phyloP scores from a whole-genome alignment of 2,113 vertebrate genomes.

The Tetrao urogallus region DNA sequence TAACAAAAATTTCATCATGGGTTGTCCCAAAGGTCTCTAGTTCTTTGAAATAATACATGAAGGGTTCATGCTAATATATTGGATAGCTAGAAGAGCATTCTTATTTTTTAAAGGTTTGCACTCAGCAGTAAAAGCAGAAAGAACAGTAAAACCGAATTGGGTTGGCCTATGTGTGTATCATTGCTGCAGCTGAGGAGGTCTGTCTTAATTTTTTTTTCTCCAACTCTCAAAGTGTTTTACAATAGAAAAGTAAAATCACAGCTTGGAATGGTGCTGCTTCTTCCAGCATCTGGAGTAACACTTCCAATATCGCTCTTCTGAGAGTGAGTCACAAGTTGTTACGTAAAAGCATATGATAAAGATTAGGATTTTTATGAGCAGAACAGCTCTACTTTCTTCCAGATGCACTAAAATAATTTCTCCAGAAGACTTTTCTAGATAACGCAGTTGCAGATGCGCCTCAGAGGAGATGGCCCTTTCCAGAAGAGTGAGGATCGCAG shows the following conservation, averaged over 20 bases:
- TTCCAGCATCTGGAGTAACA: not conserved
- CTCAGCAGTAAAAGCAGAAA: not conserved
- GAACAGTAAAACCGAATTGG: not conserved
- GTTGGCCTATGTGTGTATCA: not conserved
- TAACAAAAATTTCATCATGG: not conserved
- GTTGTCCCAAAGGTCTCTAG: not conserved
- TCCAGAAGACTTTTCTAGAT: not conserved
- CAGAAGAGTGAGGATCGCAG: not conserved
- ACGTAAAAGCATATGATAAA: not conserved
- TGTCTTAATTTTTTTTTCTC: not conserved
- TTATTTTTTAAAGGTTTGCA: not conserved
- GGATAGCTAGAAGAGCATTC: not conserved
- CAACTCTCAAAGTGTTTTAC: not conserved
- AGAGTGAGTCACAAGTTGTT: not conserved
- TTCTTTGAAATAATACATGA: not conserved
- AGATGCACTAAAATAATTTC: not conserved
- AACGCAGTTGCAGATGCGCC: not conserved
- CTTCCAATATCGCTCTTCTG: not conserved
- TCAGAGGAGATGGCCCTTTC: not conserved
- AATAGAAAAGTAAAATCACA: not conserved
- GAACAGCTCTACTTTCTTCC: not conserved
- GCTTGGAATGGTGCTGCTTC: not conserved
- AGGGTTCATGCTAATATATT: not conserved
- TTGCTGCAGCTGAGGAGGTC: not conserved
- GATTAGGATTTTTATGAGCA: not conserved